Evolutionary conservation across 2,113 vertebrate species (phyloP).

Genomic region (Sander vitreus): DNA sequence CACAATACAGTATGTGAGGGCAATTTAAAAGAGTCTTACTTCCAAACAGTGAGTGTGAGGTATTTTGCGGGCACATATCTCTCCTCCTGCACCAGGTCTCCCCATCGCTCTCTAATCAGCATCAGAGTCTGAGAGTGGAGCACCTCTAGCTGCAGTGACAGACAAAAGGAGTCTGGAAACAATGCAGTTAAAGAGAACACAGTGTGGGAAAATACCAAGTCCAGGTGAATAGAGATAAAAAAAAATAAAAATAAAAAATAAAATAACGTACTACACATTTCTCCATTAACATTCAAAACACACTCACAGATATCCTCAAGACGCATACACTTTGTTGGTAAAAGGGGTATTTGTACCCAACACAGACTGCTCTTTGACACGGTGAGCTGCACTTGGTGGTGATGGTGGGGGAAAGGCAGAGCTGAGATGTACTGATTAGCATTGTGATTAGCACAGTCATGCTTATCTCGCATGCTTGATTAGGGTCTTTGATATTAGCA

Average conservation of each 20-base stretch:
- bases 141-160: conserved; percentile 98
- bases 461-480: conserved; percentile 60
- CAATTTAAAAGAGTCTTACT: conserved; percentile 86
- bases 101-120: conserved; percentile 97
- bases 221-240: conserved; percentile 28
- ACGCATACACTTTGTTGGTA: conserved; percentile 53
- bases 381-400: conserved; percentile 38
- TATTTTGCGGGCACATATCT: conserved; percentile 95
- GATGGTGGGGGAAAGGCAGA: conserved; percentile 41
- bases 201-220: conserved; percentile 27
- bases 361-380: conserved; percentile 79
- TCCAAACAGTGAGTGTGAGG: conserved; percentile 96
- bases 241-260: not conserved
- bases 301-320: conserved; percentile 39
- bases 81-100: conserved; percentile 98
- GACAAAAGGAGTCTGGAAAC: conserved; percentile 94
- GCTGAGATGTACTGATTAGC: conserved; percentile 73
- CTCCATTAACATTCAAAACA: conserved; percentile 64
- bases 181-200: conserved; percentile 84
- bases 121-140: conserved; percentile 96
- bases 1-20: not conserved
- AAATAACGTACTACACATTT: conserved; percentile 23
- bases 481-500: conserved; percentile 56
- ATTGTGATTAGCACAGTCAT: conserved; percentile 65
- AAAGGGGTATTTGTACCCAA: conserved; percentile 68